Conservation (phyloP, 2,113 vertebrate genomes). For the Dipodomys ordii region DNA sequence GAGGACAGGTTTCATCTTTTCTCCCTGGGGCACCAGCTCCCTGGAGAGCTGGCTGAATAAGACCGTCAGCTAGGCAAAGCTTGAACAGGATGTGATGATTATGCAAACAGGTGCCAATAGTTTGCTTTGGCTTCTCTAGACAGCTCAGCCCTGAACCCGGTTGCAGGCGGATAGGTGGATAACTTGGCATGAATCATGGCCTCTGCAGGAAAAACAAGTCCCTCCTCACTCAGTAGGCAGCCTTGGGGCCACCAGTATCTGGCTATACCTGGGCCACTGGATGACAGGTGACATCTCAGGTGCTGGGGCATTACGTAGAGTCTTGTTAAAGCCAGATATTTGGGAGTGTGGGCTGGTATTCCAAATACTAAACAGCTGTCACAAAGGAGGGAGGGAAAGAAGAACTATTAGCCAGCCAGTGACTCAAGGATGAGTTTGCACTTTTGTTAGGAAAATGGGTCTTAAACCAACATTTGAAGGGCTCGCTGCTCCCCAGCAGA, state of each 20-base stretch:
- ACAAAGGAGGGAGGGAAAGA: not conserved
- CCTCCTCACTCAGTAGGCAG: not conserved
- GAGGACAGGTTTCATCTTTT: rapidly evolving
- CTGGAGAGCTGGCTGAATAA: not conserved
- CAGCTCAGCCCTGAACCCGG: not conserved
- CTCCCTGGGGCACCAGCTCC: not conserved
- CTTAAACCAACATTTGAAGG: not conserved
- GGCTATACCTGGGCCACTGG: not conserved
- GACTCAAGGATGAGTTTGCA: conserved; percentile 4
- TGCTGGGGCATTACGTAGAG: rapidly evolving
- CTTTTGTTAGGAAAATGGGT: not conserved
- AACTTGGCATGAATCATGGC: not conserved
- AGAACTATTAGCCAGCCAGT: not conserved
- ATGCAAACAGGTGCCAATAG: not conserved
- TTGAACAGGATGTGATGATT: not conserved
- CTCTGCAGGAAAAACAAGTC: conserved; percentile 54
- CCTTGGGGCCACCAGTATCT: not conserved
- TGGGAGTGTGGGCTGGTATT: not conserved
- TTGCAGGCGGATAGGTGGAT: not conserved
- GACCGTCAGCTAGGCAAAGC: not conserved
- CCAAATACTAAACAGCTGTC: not conserved
- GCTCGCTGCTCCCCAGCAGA: not conserved
- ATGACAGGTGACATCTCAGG: not conserved
- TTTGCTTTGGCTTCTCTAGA: conserved; percentile 7
- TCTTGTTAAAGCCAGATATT: not conserved